Percentiles rank a stretch among this genome's conserved stretches.
These are phyloP conservation scores for Acanthosepion pharaonis DNA, from an alignment of 2,888 invertebrate genomes.

Conservation along the genomic window DNA sequence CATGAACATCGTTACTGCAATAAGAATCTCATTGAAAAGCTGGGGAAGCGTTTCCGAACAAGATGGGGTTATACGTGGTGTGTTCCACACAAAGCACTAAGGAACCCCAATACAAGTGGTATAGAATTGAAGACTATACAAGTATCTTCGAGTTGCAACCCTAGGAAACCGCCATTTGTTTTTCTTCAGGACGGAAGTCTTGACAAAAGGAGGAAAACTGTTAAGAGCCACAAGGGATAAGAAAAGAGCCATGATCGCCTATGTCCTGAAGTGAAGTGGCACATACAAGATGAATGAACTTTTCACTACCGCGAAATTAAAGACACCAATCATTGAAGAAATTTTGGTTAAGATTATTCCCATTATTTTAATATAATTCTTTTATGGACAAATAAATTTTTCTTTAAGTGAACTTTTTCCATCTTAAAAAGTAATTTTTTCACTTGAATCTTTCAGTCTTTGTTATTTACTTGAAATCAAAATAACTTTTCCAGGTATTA, in stretches of 20 bases:
- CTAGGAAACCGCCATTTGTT: background rate
- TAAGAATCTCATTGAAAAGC: background rate
- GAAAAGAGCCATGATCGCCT: too few relatives aligned
- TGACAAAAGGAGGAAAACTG: too few relatives aligned
- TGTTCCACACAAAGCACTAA: background rate
- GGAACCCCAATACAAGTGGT: background rate
- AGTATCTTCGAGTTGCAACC: background rate
- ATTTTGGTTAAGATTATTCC: background rate
- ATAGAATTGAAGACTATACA: background rate
- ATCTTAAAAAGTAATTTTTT: background rate
- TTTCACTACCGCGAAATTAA: background rate
- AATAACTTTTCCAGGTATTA: too few relatives aligned
- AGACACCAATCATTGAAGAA: background rate
- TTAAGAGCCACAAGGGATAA: too few relatives aligned
- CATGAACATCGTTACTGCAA: constrained; percentile 37
- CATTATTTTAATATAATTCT: background rate
- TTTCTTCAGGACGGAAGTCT: background rate
- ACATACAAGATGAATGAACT: too few relatives aligned
- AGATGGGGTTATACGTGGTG: constrained; percentile 41
- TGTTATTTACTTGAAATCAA: too few relatives aligned
- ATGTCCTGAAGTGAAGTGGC: too few relatives aligned
- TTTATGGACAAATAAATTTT: background rate
- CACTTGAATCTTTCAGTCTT: too few relatives aligned
- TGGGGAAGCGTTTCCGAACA: background rate
- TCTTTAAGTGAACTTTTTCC: background rate